Evolutionary conservation across 1,140 invertebrate genomes (phyloP), one percentile per base, ranked within the genome.

Genomic region (Pachypeltis micranthus): DNA sequence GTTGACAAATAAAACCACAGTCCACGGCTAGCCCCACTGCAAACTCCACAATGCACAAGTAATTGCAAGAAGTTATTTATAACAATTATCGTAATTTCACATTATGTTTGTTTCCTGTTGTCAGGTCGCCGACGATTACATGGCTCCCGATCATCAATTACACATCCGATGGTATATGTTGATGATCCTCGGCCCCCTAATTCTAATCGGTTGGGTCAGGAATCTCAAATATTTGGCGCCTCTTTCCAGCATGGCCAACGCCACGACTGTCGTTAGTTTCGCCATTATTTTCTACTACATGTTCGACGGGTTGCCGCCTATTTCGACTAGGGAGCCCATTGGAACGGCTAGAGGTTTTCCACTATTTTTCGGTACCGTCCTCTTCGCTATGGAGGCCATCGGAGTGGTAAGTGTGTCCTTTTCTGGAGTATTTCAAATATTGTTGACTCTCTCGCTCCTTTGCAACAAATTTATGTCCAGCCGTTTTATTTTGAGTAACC

Each of bases 221-320:
- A 86, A 87, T 70, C 73, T 91, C 2, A 88, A 88, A 72, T 77
- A 82, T 62, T 72, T 92, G 65, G 83, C 87, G 1, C 83, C 85
- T 0, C 85, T 89, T 70, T 89, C 87, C 1, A 79, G 82, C 1
- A 71, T 88, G 2, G 89, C 88, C 4, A 91, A 90, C 67, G 73
- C 78, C 1, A 73, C 83, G 1, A 83, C 83, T 2, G 76, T 83
- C 16, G 73, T 78, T 39, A 82, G 82, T 39, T 82, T 90, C 59
- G 78, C 75, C 1, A 80, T 87, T 57, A 84, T 85, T 24, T 79
- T 86, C 31, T 86, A 84, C 73, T 87, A 85, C 70, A 75, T 88
- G 63, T 80, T 87, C 68, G 74, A 79, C 64, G 80, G 84, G 57
- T 64, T 83, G 0, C 80, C 80, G 0, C 71, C 77, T 0, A 67